Base-by-base conservation (phyloP, 30 jellyfish, hydroid and myxozoan genomes). In the Rhopilema esculentum region DNA sequence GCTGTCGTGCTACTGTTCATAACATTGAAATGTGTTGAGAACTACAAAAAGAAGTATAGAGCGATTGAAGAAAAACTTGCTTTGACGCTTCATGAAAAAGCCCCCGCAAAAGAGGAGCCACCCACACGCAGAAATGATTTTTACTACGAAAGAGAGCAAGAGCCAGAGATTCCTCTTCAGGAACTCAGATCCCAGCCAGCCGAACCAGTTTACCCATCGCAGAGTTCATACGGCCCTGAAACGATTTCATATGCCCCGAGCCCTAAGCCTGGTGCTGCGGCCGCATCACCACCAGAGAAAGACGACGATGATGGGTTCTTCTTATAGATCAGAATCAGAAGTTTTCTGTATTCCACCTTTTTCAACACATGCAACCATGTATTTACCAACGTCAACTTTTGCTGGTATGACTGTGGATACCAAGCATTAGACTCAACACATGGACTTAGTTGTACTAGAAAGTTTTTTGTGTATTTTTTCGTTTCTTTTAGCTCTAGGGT, bases 1-100 rank as follows among this genome's bases (percentile, higher is more conserved):
- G 95, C 97, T 0, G 66, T 91, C 21, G 61, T 77, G 16, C 79
- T 91, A 16, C 68, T 72, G 28, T 79, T 85, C 75, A 69, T 84
- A 21, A 75, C 88, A n/a, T 27, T 83, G 16, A 29, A 80, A 20
- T 76, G 91, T 69, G 86, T 81, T 21, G 83, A 65, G 57, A 78
- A 77, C 29, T 49, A 67, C 73, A 65, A 74, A 22, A 67, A 52
- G 20, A 52, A 16, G 32, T 85, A 73, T 49, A 73, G 50, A 22
- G 49, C 27, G 48, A 85, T 72, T 31, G 94, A 73, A 27, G 32
- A 74, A 29, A 50, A 85, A 19, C 83, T 73, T 31, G 18, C 33
- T 0, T 48, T 80, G 62, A 8, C 63, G 32, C 24, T 80, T 0
- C 48, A 66, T 0, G 74, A 66, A 20, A 24, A 79, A 17, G 51